Evolutionary conservation across 2,797 vertebrate species (phyloP), one percentile per base, ranked within the genome.

Genomic region (Sparidentex hasta): DNA sequence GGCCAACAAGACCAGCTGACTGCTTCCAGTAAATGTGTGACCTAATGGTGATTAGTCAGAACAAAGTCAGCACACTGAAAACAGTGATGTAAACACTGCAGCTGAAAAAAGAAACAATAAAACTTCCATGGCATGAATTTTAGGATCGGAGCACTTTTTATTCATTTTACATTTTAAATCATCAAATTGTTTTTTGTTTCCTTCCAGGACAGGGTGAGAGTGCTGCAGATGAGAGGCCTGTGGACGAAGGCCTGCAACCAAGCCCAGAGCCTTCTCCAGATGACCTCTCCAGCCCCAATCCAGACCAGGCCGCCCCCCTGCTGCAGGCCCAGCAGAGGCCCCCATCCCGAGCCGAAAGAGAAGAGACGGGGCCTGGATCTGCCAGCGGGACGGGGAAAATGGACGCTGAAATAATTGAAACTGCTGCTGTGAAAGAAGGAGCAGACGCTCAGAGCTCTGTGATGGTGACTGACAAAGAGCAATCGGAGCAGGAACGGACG

Each of bases 261-360:
- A 93, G 91, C 29, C 88, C 90, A 25, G 90, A 90, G 56, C 80
- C 88, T 14, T 93, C 93, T 16, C 92, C 91, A 43, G 94, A 95
- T 63, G 93, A 95, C 71, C 83, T 94, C 25, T 95, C 92, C 66
- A 95, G 94, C 82, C 94, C 94, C 52, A 94, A 92, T 66, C 92
- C 90, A 0, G 93, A 94, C 79, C 93, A 93, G 85, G 89, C 88
- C 0, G 87, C 92, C 61, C 94, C 92, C 5, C 94, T 95, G 84
- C 92, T 95, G 87, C 93, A 90, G 90, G 92, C 90, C 83, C 95
- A 95, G 93, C 94, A 95, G 93, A 96, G 90, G 77, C 80, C 92
- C 69, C 84, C 92, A 1, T 92, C 93, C 43, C 63, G 64, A 21
- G 57, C 82, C 2, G 91, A 85, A 7, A 88, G 64, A 72, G 88